Evolutionary conservation across 1,140 invertebrate species (phyloP).

Genomic region (Manduca sexta): DNA sequence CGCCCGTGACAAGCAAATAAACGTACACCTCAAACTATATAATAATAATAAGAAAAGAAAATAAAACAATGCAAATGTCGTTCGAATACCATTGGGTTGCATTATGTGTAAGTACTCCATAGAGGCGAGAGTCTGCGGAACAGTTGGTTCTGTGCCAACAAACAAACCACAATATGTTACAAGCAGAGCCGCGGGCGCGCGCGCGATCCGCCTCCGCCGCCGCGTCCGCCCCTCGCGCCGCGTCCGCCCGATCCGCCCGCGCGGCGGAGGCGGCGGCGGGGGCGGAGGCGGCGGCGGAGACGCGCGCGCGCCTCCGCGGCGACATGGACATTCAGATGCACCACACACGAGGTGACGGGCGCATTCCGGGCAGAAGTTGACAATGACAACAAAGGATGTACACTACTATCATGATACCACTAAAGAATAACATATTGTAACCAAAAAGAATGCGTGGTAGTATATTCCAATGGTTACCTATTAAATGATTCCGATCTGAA

Average conservation of each 20-base stretch:
- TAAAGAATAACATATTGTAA: conserved; percentile 44
- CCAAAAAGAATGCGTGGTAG: conserved; percentile 37
- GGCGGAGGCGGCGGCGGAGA: conserved; percentile 2
- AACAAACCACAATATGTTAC: conserved; percentile 66
- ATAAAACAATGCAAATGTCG: conserved; percentile 49
- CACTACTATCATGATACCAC: conserved; percentile 53
- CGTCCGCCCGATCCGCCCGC: conserved; percentile 1
- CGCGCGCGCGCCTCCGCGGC: conserved; percentile 1
- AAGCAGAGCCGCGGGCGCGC: conserved; percentile 36
- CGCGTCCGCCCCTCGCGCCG: too few species aligned
- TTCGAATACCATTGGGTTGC: conserved; percentile 69
- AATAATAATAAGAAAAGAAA: conserved; percentile 24
- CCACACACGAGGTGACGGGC: conserved; percentile 25
- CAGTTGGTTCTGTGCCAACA: conserved; percentile 68
- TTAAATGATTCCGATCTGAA: conserved; percentile 75
- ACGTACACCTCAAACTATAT: conserved; percentile 29
- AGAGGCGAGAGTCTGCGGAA: conserved; percentile 67
- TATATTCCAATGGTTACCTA: conserved; percentile 68
- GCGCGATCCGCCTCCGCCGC: neutral
- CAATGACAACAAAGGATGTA: conserved; percentile 49
- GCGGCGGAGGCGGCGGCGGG: too few species aligned
- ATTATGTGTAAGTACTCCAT: conserved; percentile 71
- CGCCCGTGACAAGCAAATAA: conserved; percentile 38
- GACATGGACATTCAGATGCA: neutral
- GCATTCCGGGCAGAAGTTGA: conserved; percentile 35